Base-by-base conservation (phyloP, 2,888 invertebrate genomes). In the Cephonodes hylas region DNA sequence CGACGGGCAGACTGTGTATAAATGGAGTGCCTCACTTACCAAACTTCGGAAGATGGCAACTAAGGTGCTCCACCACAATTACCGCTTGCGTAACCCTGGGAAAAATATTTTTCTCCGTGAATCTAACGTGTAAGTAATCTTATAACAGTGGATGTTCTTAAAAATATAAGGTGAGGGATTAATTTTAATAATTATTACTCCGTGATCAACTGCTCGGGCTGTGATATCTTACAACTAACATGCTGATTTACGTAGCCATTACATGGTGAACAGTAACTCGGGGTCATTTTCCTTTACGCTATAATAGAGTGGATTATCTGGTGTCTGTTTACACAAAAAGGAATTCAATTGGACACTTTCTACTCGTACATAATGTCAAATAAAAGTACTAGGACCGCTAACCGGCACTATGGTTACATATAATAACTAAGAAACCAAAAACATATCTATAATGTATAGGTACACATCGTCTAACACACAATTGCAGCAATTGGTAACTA, bases 11-110 rank as follows among this genome's bases (percentile, higher is more conserved):
- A 88, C 88, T 91, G 91, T 91, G 86, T 86, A 89, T 83, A 79
- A 87, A 91, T 91, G 92, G 91, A 91, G 91, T 88, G 91, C 92
- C 91, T 91, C 90, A 91, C 91, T 92, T 91, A 91, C 92, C 91
- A 90, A 91, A 91, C 90, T 89, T 91, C 91, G 88, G 89, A 89
- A 84, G 91, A 91, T 91, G 91, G 92, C 92, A 91, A 91, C 85
- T 91, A 91, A 92, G 92, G 92, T 91, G 86, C 91, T 91, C 92
- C 92, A 91, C 91, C 91, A 91, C 91, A 91, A 88, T 88, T 91
- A 92, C 92, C 92, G 92, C 91, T 91, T 91, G 91, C 91, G 91
- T 91, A 92, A 92, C 91, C 91, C 92, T 91, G 91, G 92, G 91
- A 84, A 92, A 92, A 92, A 92, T 91, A 92, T 92, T 91, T 85